These are phyloP conservation scores for Caenorhabditis becei DNA, from an alignment of 2,888 invertebrate genomes.

Conservation along the genomic window DNA sequence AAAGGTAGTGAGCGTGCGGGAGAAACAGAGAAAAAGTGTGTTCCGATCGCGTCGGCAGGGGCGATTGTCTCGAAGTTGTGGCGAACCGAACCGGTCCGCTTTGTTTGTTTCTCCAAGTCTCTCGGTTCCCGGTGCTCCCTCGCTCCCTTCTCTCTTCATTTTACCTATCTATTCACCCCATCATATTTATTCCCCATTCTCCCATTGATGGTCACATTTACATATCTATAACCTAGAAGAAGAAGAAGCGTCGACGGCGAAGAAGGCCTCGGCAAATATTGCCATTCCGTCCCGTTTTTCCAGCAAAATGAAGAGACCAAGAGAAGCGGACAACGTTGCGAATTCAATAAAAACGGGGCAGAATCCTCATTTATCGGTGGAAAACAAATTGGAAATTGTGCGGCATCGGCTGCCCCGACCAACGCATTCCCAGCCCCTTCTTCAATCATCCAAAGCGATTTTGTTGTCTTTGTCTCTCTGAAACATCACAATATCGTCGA, in stretches of 20 bases:
- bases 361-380: slow-evolving; percentile 8
- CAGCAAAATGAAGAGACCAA: background rate
- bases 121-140: slow-evolving; percentile 11
- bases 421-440: background rate
- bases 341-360: slow-evolving; percentile 23
- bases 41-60: slow-evolving; percentile 12
- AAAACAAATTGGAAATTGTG: slow-evolving; percentile 2
- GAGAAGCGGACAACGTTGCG: slow-evolving; percentile 2
- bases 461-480: slow-evolving; percentile 22
- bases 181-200: slow-evolving; percentile 18
- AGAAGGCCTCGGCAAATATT: slow-evolving; percentile 9
- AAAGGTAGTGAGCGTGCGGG: slow-evolving; percentile 16
- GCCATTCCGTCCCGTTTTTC: background rate
- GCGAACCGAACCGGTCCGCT: slow-evolving; percentile 58
- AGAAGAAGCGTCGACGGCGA: slow-evolving; percentile 7
- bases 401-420: background rate
- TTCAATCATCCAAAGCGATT: slow-evolving; percentile 54
- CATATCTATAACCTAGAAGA: slow-evolving; percentile 4
- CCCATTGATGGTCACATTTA: slow-evolving; percentile 25
- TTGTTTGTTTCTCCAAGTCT: slow-evolving; percentile 46
- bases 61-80: slow-evolving; percentile 51
- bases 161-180: slow-evolving; percentile 23
- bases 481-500: slow-evolving; percentile 9
- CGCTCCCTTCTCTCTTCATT: slow-evolving; percentile 3
- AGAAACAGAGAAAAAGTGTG: slow-evolving; percentile 29